These are phyloP conservation scores for Myanophis thanlyinensis DNA, from an alignment of 2,113 vertebrate species.

Conservation along the genomic window DNA sequence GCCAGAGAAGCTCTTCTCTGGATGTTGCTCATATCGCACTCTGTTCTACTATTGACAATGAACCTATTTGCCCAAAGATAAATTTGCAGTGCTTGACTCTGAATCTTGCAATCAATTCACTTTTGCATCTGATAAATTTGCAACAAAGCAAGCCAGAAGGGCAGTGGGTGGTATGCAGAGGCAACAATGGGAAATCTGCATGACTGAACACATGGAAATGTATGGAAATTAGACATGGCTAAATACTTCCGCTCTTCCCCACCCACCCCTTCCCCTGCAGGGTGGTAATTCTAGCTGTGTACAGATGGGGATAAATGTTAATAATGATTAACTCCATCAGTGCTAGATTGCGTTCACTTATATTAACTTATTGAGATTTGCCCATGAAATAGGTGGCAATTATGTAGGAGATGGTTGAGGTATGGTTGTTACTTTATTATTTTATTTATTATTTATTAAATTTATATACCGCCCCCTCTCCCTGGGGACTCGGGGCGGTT, in stretches of 20 bases:
- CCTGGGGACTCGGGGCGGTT: too few relatives aligned
- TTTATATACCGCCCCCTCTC: too few relatives aligned
- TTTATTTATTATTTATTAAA: too few relatives aligned
- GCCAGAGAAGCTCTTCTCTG: not conserved
- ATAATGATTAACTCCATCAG: not conserved
- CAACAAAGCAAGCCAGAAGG: not conserved
- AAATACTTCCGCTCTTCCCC: not conserved
- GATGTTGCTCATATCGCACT: not conserved
- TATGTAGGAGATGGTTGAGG: not conserved
- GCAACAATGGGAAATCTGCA: not conserved
- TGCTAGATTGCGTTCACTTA: not conserved
- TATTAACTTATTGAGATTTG: not conserved
- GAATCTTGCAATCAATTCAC: not conserved
- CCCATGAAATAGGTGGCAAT: not conserved
- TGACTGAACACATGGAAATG: conserved; percentile 12
- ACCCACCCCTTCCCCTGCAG: not conserved
- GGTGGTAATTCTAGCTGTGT: not conserved
- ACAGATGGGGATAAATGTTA: conserved; percentile 5
- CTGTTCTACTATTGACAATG: not conserved
- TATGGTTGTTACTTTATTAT: not conserved
- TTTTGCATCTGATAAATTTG: not conserved
- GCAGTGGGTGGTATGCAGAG: not conserved
- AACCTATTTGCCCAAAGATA: not conserved
- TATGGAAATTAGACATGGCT: conserved; percentile 19
- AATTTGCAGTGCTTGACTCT: not conserved